Evolutionary conservation across 2,113 vertebrate genomes (phyloP), one percentile per base, ranked within the genome.

Genomic region (Puffinus mauretanicus): DNA sequence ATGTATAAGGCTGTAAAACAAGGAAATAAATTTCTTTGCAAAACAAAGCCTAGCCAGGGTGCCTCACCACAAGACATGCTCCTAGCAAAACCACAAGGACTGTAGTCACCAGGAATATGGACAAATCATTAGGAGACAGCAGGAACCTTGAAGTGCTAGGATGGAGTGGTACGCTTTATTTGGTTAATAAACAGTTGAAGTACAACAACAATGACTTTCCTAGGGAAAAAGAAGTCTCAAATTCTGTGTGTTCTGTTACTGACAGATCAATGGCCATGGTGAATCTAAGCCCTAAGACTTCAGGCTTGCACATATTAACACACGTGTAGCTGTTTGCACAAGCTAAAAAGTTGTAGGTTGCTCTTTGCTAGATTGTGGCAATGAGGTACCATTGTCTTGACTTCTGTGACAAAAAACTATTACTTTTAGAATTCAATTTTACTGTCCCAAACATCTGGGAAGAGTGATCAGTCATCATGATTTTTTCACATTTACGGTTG

Each of bases 1-100:
- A 87, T 65, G 27, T 75, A 44, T 25, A 76, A 89, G 27, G 34
- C 66, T 69, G 44, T 93, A 82, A 96, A 94, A 93, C 12, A 17
- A 79, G 49, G 87, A 91, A 97, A 97, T 70, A 81, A 71, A 94
- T 79, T 64, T 89, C 15, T 77, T 80, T 86, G 51, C 25, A 62
- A 70, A 93, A 80, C 64, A 93, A 92, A 96, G 29, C n/a, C 51
- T 61, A 51, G 17, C 21, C 52, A 89, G 66, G 52, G 16, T 73
- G 40, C 34, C 51, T 86, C 51, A 24, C 24, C 38, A 49, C 67
- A 92, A 60, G 76, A 36, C 34, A 16, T 32, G 13, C 10, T 80
- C 4, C 80, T 80, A 70, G 76, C 70, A 73, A 52, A 93, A 19
- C 27, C 66, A 51, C 26, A 55, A 40, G 42, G 42, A 51, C 40